Evolutionary conservation across 2,797 vertebrate genomes (phyloP), one percentile per base, ranked within the genome.

Genomic region (Fringilla coelebs): DNA sequence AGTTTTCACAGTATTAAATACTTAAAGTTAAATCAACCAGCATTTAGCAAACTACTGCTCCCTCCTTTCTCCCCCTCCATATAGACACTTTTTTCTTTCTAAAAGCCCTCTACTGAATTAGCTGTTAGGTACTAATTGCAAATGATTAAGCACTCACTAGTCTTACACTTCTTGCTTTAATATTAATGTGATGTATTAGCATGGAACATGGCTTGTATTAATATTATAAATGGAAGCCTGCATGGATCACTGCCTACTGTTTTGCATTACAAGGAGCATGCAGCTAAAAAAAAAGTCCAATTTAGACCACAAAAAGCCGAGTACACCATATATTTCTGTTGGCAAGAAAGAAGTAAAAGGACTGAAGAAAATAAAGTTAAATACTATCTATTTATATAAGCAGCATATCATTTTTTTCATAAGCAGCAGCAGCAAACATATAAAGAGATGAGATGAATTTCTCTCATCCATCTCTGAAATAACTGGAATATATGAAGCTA

Each of bases 91-190:
- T 87, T 91, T 97, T 94, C 89, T 93, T 91, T 89, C 95, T 97
- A 97, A 98, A 97, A 98, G 95, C 92, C 93, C 97, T 98, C 96
- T 85, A 95, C 92, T 97, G 97, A 98, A 98, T 98, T 98, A 97
- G 96, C 94, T 97, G 96, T 97, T 97, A 98, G 97, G 97, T 98
- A 97, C 96, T 98, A 98, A 98, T 98, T 98, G 97, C 96, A 97
- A 97, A 97, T 98, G 97, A 98, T 98, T 98, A 98, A 98, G 97
- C 96, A 96, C 97, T 98, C 96, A 97, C 98, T 87, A 94, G 97
- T 96, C 94, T 97, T 97, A 94, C 95, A 97, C 95, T 97, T 97
- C 96, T 97, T 97, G 88, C 93, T 98, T 98, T 97, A 98, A 98
- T 98, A 98, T 98, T 98, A 98, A 98, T 98, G 96, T 97, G 96